phyloP scores from a whole-genome alignment of 2,888 invertebrate genomes.

The Melinaea menophilus region DNA sequence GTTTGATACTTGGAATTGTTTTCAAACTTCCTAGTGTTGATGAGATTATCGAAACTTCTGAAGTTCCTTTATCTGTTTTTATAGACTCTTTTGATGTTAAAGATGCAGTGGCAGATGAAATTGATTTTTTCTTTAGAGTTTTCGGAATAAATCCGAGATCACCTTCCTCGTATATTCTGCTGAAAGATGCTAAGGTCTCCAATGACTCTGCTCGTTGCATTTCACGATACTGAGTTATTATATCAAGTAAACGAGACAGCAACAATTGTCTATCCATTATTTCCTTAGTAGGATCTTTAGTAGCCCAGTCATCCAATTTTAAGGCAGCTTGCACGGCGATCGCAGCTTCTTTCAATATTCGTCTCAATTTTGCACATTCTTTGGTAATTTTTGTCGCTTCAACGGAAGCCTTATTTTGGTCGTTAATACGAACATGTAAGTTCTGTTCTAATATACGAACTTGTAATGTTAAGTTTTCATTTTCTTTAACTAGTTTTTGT shows the following conservation, averaged over 20 bases:
- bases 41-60: slow-evolving; percentile 36
- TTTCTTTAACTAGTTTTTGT: slow-evolving; percentile 61
- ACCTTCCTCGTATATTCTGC: slow-evolving; percentile 79
- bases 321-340: slow-evolving; percentile 78
- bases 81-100: slow-evolving; percentile 39
- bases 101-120: slow-evolving; percentile 34
- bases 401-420: slow-evolving; percentile 65
- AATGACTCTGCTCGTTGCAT: slow-evolving; percentile 58
- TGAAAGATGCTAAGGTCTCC: slow-evolving; percentile 70
- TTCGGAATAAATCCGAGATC: slow-evolving; percentile 83
- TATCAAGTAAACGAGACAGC: slow-evolving; percentile 76
- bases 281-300: slow-evolving; percentile 53
- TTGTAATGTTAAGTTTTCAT: slow-evolving; percentile 66
- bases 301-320: slow-evolving; percentile 67
- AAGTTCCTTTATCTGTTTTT: slow-evolving; percentile 35
- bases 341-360: slow-evolving; percentile 80
- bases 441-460: slow-evolving; percentile 76
- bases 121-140: slow-evolving; percentile 44
- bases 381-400: slow-evolving; percentile 69
- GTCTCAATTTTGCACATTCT: slow-evolving; percentile 75
- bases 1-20: slow-evolving; percentile 58
- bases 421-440: slow-evolving; percentile 70
- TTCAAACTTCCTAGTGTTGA: slow-evolving; percentile 53
- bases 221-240: slow-evolving; percentile 67
- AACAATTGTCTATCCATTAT: slow-evolving; percentile 68